phyloP scores from a whole-genome alignment of 2,888 invertebrate species.

The Dryomyza anilis region DNA sequence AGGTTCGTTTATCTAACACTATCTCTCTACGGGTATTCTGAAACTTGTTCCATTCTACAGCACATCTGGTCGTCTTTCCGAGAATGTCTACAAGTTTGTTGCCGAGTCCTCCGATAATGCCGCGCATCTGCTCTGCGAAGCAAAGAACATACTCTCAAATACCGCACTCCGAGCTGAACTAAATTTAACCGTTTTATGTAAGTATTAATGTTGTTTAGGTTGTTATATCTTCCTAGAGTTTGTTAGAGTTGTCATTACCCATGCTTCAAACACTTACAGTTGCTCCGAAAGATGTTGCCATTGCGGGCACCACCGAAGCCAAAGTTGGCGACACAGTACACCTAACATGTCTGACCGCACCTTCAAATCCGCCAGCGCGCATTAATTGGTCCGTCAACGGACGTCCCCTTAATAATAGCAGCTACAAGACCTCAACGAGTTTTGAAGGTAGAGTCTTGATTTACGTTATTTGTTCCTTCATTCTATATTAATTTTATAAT shows the following conservation, averaged over 20 bases:
- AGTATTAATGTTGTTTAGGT: constrained; percentile 36
- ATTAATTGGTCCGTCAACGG: constrained; percentile 58
- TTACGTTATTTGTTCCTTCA: neutral
- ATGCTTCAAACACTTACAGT: constrained; percentile 39
- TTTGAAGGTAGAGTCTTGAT: constrained; percentile 33
- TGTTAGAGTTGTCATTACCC: too few relatives aligned
- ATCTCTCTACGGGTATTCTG: neutral
- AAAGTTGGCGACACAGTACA: constrained; percentile 50
- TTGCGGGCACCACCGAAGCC: constrained; percentile 52
- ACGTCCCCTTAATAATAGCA: constrained; percentile 48
- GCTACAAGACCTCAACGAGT: constrained; percentile 43
- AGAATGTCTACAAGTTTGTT: constrained; percentile 54
- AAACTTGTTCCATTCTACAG: constrained; percentile 28
- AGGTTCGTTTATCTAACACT: constrained; percentile 27
- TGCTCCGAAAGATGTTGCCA: constrained; percentile 52
- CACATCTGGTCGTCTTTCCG: constrained; percentile 56
- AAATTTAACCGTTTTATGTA: constrained; percentile 54
- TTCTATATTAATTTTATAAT: neutral
- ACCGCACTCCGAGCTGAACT: constrained; percentile 50
- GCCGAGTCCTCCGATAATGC: constrained; percentile 51
- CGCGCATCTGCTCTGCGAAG: constrained; percentile 54
- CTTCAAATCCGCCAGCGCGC: constrained; percentile 54
- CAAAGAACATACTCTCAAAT: constrained; percentile 54
- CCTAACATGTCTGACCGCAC: constrained; percentile 51
- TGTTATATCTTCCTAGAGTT: neutral